Conservation (phyloP, 2,113 vertebrate genomes). For the Sitta europaea region DNA sequence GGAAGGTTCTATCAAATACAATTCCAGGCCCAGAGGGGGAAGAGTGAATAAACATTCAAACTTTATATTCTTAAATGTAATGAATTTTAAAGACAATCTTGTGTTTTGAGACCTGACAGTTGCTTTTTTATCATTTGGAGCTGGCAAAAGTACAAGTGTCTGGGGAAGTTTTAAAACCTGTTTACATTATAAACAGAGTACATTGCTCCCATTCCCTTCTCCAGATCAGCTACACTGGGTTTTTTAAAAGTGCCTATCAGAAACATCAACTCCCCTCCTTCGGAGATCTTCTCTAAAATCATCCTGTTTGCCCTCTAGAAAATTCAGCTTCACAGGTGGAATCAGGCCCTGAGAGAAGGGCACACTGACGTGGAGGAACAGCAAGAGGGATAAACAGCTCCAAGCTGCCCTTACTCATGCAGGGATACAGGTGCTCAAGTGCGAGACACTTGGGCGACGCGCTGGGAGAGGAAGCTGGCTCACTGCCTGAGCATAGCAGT, state of each 20-base stretch:
- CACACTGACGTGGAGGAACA: not conserved
- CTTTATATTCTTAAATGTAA: not conserved
- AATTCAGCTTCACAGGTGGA: not conserved
- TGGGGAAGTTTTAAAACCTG: not conserved
- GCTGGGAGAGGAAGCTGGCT: not conserved
- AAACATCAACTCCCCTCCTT: not conserved
- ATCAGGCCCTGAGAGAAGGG: not conserved
- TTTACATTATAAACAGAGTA: not conserved
- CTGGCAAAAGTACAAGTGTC: not conserved
- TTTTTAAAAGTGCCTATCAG: not conserved
- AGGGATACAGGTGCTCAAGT: not conserved
- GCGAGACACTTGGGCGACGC: accelerated
- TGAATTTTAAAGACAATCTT: not conserved
- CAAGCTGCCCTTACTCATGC: not conserved
- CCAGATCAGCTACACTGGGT: not conserved
- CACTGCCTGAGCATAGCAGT: not conserved
- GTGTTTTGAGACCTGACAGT: not conserved
- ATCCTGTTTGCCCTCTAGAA: not conserved
- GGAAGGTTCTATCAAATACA: not conserved
- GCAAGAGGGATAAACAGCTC: not conserved
- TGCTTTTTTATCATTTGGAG: not conserved
- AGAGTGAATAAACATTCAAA: not conserved
- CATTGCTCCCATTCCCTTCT: not conserved
- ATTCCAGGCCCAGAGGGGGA: not conserved
- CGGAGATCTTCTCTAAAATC: not conserved